Conservation (phyloP, 2,888 invertebrate species). For the Tanytarsus gracilentus region DNA sequence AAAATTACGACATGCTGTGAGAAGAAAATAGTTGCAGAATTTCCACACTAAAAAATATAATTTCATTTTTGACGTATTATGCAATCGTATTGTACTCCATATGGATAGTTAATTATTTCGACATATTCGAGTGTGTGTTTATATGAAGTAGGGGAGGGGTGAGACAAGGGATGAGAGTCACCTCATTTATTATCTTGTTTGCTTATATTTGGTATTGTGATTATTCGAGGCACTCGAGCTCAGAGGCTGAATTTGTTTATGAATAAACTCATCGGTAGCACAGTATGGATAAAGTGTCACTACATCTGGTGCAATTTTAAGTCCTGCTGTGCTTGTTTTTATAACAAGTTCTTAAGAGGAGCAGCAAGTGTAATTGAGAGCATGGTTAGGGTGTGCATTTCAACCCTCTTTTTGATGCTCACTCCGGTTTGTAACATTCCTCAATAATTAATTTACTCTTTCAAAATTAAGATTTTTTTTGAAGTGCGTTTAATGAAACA, state of each 20-base stretch:
- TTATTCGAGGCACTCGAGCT: not conserved
- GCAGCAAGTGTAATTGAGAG: conserved; percentile 12
- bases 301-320: conserved; percentile 25
- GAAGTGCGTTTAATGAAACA: no score
- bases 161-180: conserved; percentile 9
- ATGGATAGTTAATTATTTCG: conserved; percentile 26
- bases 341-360: conserved; percentile 3
- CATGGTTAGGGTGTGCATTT: no score
- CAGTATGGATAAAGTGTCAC: conserved; percentile 12
- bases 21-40: not conserved
- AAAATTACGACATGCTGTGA: not conserved
- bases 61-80: conserved; percentile 19
- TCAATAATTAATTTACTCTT: no score
- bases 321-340: conserved; percentile 10
- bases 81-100: not conserved
- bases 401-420: no score
- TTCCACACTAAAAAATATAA: not conserved
- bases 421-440: no score
- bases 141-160: conserved; percentile 2
- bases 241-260: not conserved
- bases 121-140: conserved; percentile 22
- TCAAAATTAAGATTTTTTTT: no score
- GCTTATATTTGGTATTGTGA: conserved; percentile 23
- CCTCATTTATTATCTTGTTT: conserved; percentile 23
- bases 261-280: not conserved